Evolutionary conservation across 2,888 invertebrate genomes (phyloP), one percentile per base, ranked within the genome.

Genomic region (Napeogenes sylphis): DNA sequence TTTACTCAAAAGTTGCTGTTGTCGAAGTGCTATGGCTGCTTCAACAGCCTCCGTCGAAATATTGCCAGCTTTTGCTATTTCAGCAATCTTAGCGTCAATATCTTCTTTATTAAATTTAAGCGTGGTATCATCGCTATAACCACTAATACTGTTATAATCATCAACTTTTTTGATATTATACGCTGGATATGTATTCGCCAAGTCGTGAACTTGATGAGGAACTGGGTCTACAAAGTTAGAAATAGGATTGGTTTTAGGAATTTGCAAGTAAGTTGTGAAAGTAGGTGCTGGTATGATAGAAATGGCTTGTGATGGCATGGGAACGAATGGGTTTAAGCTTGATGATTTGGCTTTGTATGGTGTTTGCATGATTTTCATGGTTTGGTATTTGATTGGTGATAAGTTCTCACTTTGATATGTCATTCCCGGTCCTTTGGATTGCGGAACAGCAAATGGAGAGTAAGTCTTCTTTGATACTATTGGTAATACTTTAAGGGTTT

Each of bases 31-130:
- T 59, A 96, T 94, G 0, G 95, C 95, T 10, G 95, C 93, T 74
- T 95, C 94, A 3, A 96, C 92, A 6, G 95, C 94, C 64, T 95
- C 95, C 77, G 95, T 93, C 0, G 95, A 95, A 32, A 96, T 93
- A 75, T 96, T 96, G 14, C 95, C 95, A 4, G 94, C 94, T 63
- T 93, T 92, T 0, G 95, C 91, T 64, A 91, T 90, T 72, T 91
- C 91, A 4, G 85, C 85, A 68, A 91, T 91, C 75, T 90, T 91
- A 4, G 83, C 75, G 71, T 86, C 86, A 12, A 91, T 86, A 64
- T 90, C 90, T 65, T 90, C 88, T 57, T 89, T 89, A 59, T 81
- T 87, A 63, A 88, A 79, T 55, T 87, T 87, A 21, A 90, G 69
- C 0, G 81, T 73, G 2, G 85, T 85, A 55, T 90, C 90, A 59